Base-by-base conservation (phyloP, 1,140 invertebrate species). In the Olivierus martensii region DNA sequence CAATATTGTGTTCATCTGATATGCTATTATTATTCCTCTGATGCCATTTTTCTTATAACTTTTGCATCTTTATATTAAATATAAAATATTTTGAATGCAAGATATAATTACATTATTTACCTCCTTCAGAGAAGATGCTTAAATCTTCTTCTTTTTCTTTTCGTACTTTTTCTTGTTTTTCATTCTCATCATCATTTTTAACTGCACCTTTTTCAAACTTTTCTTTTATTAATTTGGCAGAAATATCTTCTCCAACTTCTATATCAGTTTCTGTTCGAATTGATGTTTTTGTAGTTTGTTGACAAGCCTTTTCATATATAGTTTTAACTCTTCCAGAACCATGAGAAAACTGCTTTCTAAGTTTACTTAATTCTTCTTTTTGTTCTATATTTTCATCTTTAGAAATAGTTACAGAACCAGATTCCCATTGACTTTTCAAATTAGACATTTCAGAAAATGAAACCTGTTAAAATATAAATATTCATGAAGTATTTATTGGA, bases 301-400 rank as follows among this genome's bases (percentile, higher is more conserved):
- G 77, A 1, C 89, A 82, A 5, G 86, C 87, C 63, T 88, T 84
- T 65, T 91, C 86, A 67, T 92, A 91, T 73, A 87, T 79, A 66
- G 91, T 86, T 63, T 90, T 90, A 69, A 92, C 56, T 22, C 61
- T 60, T 42, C 61, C 61, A 17, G 60, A 62, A 19, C 62, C 62
- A 41, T 56, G 52, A 48, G 55, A 60, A 11, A 63, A 54, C 35
- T 53, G 50, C 28, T 63, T 57, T 39, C 87, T 75, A 61, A 92
- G 84, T 53, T 79, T 82, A 64, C 84, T 81, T 56, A 89, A 81
- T 69, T 91, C 87, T 63, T 89, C 83, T 66, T 88, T 89, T n/a
- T 83, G 72, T 59, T 87, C 82, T 62, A 86, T 81, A 7, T 79
- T 76, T 14, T 84, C 80, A 52, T 83, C 81, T 52, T 78, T 73